These are phyloP conservation scores for Papilio machaon DNA, from an alignment of 1,140 invertebrate species.

Conservation along the genomic window DNA sequence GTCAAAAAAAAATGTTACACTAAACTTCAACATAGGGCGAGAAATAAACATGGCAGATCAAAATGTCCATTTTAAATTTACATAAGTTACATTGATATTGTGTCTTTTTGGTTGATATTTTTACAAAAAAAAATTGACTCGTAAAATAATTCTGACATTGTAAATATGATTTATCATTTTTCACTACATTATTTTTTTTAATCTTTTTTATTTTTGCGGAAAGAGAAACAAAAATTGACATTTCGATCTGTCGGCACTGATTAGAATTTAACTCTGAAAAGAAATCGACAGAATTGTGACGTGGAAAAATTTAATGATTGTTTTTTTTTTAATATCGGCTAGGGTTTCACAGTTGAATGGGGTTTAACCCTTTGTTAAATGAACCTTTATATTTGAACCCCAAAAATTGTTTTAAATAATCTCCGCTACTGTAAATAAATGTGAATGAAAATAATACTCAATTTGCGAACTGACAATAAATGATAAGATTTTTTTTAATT, in stretches of 20 bases:
- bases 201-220: neutral
- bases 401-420: slow-evolving; percentile 45
- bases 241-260: slow-evolving; percentile 6
- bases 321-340: slow-evolving; percentile 4
- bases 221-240: neutral
- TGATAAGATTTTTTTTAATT: slow-evolving; percentile 65
- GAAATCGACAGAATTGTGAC: neutral
- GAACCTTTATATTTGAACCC: slow-evolving; percentile 23
- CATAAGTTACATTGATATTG: too few relatives aligned
- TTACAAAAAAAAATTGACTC: neutral
- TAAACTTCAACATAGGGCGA: too few relatives aligned
- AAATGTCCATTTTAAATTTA: neutral
- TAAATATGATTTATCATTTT: neutral
- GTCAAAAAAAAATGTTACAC: neutral
- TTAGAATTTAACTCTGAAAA: neutral
- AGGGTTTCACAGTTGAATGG: slow-evolving; percentile 32
- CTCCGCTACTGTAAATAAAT: slow-evolving; percentile 52
- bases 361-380: slow-evolving; percentile 34
- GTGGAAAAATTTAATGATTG: neutral
- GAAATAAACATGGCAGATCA: neutral
- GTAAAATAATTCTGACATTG: neutral
- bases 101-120: neutral
- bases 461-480: slow-evolving; percentile 79
- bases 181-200: neutral
- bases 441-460: slow-evolving; percentile 75